Conservation (phyloP, 2,888 invertebrate species). For the Lutraria lutraria region DNA sequence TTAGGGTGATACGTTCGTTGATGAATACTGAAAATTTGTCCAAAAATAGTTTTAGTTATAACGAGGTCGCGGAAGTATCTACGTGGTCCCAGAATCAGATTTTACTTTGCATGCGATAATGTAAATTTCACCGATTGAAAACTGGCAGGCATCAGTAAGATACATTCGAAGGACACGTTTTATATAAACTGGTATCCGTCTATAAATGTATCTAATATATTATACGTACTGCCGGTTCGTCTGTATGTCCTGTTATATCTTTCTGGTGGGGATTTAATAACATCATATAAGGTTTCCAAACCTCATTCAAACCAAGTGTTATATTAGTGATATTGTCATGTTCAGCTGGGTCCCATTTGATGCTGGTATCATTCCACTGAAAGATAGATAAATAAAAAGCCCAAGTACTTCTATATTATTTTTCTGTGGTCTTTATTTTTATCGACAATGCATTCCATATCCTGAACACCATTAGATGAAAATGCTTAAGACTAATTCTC, state of each 20-base stretch:
- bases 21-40: too few species aligned
- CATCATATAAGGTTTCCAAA: slow-evolving; percentile 21
- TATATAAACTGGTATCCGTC: neutral
- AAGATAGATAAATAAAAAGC: neutral
- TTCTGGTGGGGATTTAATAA: slow-evolving; percentile 24
- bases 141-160: neutral
- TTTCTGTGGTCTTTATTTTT: too few species aligned
- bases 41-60: neutral
- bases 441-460: too few species aligned
- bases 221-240: neutral
- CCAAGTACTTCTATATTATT: too few species aligned
- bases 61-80: neutral
- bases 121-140: too few species aligned
- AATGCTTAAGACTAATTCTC: too few species aligned
- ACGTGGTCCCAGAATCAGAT: too few species aligned
- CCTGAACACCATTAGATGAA: too few species aligned
- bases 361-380: slow-evolving; percentile 29
- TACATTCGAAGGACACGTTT: too few species aligned
- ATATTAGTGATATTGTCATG: neutral
- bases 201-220: neutral
- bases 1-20: too few species aligned
- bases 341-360: slow-evolving; percentile 5
- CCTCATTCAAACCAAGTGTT: neutral
- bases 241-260: neutral
- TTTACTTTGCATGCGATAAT: too few species aligned